Base-by-base conservation (phyloP, 2,888 invertebrate species). In the Pomacea canaliculata region DNA sequence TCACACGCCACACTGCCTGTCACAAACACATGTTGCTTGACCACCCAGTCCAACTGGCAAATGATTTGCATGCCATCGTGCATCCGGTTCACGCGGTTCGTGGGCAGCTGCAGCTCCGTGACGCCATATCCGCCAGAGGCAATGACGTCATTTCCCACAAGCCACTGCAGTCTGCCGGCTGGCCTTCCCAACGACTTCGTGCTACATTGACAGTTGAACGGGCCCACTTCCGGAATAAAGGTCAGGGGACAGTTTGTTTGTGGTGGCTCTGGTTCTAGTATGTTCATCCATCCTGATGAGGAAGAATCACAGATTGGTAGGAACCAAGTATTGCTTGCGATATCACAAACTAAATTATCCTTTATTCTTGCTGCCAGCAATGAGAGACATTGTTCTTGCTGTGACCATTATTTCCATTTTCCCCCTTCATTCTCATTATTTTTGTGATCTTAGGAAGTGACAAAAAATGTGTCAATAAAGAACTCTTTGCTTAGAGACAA, bases 21-120 rank as follows among this genome's bases (percentile, higher is more conserved):
- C 49, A 51, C 37, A 16, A 49, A n/a, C n/a, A 65, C 72, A 1
- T 51, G 13, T n/a, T 51, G 18, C 16, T 46, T 37, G 48, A 48
- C 37, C 13, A 67, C 23, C 73, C 73, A 73, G 73, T 73, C 73
- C 66, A 73, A n/a, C 56, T 56, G 67, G 66, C 73, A 73, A n/a
- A 12, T 3, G 18, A 59, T 10, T 7, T 7, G 13, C 59, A 13
- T 37, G 5, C 67, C 56, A 56, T 46, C 51, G 12, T 59, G 37
- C 4, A 7, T 37, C 37, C 67, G 49, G 18, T 12, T 27, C 67
- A 73, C 19, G 12, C 16, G 48, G 9, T 73, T n/a, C 4, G 16
- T 1, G 10, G 73, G 73, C 9, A 73, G 66, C 37, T 19, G 2
- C 27, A 73, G 73, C 67, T 27, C 12, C 16, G 10, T 56, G 27